Base-by-base conservation (phyloP, 2,113 vertebrate species). In the Damaliscus lunatus region DNA sequence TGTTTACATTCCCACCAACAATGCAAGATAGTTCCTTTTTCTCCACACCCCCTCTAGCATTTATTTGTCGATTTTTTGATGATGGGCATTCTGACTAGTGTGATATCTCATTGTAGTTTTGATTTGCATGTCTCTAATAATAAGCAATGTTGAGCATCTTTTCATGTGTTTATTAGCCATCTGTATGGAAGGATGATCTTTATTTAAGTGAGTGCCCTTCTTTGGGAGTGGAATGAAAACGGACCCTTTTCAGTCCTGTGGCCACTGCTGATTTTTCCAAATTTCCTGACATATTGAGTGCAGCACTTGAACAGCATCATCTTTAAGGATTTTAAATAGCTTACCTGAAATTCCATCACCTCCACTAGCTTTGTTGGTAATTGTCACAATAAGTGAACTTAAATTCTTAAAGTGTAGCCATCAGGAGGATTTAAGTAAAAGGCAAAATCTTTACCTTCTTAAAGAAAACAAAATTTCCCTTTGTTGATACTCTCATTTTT, bases 351-450 rank as follows among this genome's bases (percentile, higher is more conserved):
- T 71, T 40, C 67, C n/a, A 40, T 71, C 67, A 71, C 67, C 67
- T 71, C 67, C 10, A 71, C 67, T 40, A 40, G n/a, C n/a, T 71
- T 71, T 71, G n/a, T 23, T 71, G n/a, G 17, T 71, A 71, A 23
- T 3, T 71, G 31, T 92, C 55, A 88, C 23, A 62, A 3, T 64
- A 62, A 88, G 21, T 88, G 31, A 93, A 87, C 8, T 82, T 80
- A 53, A 81, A 88, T 86, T 92, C 40, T 95, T 94, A 90, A 95
- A 88, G 8, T 55, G 15, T 57, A 80, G 31, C 46, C 53, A 55
- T 25, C 43, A 86, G 46, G 74, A 80, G 27, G 7, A 82, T 95
- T 96, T 78, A 95, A 71, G 33, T 96, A 71, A 95, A 92, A 96
- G 77, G 23, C 17, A 53, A 92, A 78, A 90, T 86, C 60, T 36